Evolutionary conservation across 2,113 vertebrate species (phyloP), one percentile per base, ranked within the genome.

Genomic region (Patagioenas fasciata): DNA sequence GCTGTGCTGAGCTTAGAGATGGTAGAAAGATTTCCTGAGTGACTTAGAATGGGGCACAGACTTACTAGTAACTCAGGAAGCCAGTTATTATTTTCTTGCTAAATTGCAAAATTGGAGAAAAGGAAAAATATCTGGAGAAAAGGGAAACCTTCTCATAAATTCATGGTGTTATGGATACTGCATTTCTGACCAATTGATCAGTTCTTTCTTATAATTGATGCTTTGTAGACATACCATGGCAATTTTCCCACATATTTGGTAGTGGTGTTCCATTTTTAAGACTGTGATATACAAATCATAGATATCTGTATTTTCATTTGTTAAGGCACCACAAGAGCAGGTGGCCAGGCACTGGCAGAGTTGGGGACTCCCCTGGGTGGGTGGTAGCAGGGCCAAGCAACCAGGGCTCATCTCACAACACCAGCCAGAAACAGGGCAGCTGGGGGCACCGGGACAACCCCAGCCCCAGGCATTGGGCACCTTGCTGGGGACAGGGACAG

Each of bases 371-470:
- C 24, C 5, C 2, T 1, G 7, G 5, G 5, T 32, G 8, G 10
- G 16, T 34, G 5, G 18, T 3, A 34, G 38, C 13, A 34, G 29
- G 19, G 3, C 10, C 38, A 4, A 6, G 36, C 25, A 69, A 19
- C 31, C 26, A 36, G 13, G 8, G 2, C 5, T 15, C 0, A 0
- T 31, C 32, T 24, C 20, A 58, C 28, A 2, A 0, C 42, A 31
- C 16, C 14, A 50, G 19, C 15, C 11, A 5, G 29, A 25, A 53
- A 4, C 13, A 17, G 29, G 34, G 18, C 44, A 47, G 44, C 44
- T 47, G 44, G 44, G 18, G 44, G 44, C 44, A 47, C 44, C 18
- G 9, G 44, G 44, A 19, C 44, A 10, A 47, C 44, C 44, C 44
- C 18, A 47, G 44, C 44, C 44, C 44, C 9, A 47, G 44, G 44